Conservation (phyloP, 2,797 vertebrate species). For the Myiotriccus ornatus region DNA sequence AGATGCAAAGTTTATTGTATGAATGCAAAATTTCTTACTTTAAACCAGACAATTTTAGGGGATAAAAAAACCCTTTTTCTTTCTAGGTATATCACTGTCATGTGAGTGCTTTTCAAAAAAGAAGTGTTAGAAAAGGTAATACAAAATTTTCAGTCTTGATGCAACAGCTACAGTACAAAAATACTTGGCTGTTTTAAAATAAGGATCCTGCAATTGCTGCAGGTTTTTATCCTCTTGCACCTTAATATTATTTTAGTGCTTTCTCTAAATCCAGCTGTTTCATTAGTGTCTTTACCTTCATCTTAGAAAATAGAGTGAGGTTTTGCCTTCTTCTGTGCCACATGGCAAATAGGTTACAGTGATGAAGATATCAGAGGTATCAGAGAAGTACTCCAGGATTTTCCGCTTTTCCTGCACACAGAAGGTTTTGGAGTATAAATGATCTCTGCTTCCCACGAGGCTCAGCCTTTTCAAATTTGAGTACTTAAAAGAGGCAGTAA, state of each 20-base stretch:
- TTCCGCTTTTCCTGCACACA: accelerated
- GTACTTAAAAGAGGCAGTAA: neutral
- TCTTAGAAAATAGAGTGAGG: neutral
- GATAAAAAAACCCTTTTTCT: neutral
- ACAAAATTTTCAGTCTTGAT: neutral
- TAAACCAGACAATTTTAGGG: neutral
- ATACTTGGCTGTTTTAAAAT: neutral
- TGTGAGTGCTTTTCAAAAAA: neutral
- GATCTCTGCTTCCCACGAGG: neutral
- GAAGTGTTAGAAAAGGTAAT: neutral
- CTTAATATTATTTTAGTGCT: neutral
- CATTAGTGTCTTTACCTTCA: neutral
- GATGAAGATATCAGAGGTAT: neutral
- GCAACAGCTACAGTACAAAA: neutral
- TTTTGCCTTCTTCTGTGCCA: accelerated
- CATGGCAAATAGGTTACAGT: neutral
- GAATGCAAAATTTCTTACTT: neutral
- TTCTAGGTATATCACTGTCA: neutral
- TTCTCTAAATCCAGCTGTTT: neutral
- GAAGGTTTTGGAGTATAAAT: neutral
- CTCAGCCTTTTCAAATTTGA: neutral
- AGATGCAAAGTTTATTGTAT: neutral
- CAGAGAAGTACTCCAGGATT: neutral
- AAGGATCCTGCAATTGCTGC: neutral
- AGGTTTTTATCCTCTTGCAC: neutral